Percentiles rank a stretch among this genome's conserved stretches.
phyloP scores from a whole-genome alignment of 2,888 invertebrate species.

The Hipparchia semele region DNA sequence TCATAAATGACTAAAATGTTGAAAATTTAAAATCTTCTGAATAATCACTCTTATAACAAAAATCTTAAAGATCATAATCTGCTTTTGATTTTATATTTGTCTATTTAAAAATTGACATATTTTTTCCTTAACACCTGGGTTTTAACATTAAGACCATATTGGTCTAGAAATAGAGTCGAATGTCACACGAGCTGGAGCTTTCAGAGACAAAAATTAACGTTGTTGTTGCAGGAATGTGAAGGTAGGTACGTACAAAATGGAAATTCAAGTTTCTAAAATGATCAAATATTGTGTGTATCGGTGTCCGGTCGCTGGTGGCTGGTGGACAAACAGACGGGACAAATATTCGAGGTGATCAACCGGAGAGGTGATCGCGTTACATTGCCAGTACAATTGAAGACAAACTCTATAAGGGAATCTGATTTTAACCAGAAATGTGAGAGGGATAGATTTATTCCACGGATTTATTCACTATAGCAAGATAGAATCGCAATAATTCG shows the following conservation, averaged over 20 bases:
- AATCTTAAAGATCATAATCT: conserved; percentile 25
- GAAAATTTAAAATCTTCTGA: conserved; percentile 17
- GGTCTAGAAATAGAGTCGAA: background rate
- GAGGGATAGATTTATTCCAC: too few relatives aligned
- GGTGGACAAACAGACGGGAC: conserved; percentile 52
- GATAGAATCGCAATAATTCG: too few relatives aligned
- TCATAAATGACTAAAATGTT: conserved; percentile 4
- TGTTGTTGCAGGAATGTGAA: conserved; percentile 30
- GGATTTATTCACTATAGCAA: too few relatives aligned
- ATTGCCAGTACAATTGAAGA: conserved; percentile 43
- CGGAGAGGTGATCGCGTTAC: conserved; percentile 64
- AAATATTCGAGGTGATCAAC: conserved; percentile 59
- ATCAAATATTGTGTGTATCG: conserved; percentile 61
- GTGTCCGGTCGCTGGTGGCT: conserved; percentile 45
- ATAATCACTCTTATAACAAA: conserved; percentile 19
- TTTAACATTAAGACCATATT: conserved; percentile 4
- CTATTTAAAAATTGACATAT: conserved; percentile 30
- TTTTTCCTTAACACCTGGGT: background rate
- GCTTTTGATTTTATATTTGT: conserved; percentile 21
- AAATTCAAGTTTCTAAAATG: conserved; percentile 75
- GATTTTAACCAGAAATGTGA: background rate
- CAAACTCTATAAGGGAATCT: background rate
- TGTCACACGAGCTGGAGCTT: background rate
- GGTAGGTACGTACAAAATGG: conserved; percentile 53
- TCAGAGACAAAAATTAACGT: conserved; percentile 8